A percentile compares a stretch with the other conserved stretches of the same genome.
Conservation (phyloP, 2,888 invertebrate species). For the Mesorhabditis sp. region DNA sequence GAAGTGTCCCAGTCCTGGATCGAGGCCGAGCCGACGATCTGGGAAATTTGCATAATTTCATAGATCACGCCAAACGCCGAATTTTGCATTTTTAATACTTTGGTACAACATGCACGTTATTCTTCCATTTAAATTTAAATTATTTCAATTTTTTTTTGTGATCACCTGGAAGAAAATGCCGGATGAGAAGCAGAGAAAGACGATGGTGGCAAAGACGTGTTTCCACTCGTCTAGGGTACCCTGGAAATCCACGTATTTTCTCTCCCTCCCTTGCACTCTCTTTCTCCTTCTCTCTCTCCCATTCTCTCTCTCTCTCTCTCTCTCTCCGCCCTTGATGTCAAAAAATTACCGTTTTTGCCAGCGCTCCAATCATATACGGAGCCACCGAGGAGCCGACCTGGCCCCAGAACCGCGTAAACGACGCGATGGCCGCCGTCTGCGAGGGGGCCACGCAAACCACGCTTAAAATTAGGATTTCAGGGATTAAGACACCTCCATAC, state of each 20-base stretch:
- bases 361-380: conserved; percentile 50
- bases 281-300: no score
- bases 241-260: conserved; percentile 13
- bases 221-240: conserved; percentile 51
- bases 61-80: no score
- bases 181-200: conserved; percentile 43
- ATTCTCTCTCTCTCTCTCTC: no score
- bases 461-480: conserved; percentile 19
- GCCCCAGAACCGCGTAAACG: conserved; percentile 51
- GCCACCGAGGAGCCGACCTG: conserved; percentile 53
- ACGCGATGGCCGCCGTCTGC: conserved; percentile 53
- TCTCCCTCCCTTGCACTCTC: background rate
- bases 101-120: no score
- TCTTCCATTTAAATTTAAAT: no score
- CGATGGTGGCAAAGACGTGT: conserved; percentile 41
- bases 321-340: background rate
- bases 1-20: background rate
- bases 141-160: background rate
- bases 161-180: conserved; percentile 48
- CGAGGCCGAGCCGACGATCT: background rate
- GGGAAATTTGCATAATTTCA: background rate
- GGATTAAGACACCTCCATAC: conserved; percentile 11
- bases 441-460: conserved; percentile 55
- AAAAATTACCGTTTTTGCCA: conserved; percentile 31
- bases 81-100: no score